phyloP scores from a whole-genome alignment of 1,140 invertebrate species.

The Limonius californicus region DNA sequence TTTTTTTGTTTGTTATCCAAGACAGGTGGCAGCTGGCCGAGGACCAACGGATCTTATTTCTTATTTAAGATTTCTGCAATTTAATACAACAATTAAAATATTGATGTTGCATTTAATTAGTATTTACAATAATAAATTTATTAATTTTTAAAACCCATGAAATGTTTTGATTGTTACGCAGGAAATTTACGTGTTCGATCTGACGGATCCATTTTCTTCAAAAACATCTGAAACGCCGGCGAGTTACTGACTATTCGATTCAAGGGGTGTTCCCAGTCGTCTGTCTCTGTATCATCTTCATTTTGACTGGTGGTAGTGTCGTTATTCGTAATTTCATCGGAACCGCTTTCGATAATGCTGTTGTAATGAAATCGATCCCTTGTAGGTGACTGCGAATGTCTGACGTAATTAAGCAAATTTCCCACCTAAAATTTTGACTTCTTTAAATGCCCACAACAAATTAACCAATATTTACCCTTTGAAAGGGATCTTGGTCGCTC shows the following conservation, averaged over 20 bases:
- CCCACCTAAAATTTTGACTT: background rate
- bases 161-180: too few relatives aligned
- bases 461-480: background rate
- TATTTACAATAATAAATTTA: too few relatives aligned
- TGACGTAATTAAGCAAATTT: background rate
- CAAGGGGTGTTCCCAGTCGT: conserved; percentile 13
- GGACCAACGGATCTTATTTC: too few relatives aligned
- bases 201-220: conserved; percentile 2
- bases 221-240: conserved; percentile 15
- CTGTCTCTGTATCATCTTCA: conserved; percentile 3
- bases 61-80: too few relatives aligned
- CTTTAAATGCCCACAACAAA: conserved; percentile 4
- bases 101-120: too few relatives aligned
- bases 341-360: background rate
- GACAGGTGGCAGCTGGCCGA: background rate
- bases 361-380: too few relatives aligned
- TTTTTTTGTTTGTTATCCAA: too few relatives aligned
- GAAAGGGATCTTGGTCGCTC: background rate
- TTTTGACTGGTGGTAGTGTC: background rate
- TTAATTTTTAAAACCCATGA: background rate
- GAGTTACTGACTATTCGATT: conserved; percentile 2
- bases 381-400: too few relatives aligned
- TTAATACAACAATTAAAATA: too few relatives aligned
- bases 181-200: too few relatives aligned
- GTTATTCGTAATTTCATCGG: background rate